A percentile compares a stretch with the other conserved stretches of the same genome.
Evolutionary conservation across 1,140 invertebrate genomes (phyloP).

Genomic region (Cataglyphis hispanica): DNA sequence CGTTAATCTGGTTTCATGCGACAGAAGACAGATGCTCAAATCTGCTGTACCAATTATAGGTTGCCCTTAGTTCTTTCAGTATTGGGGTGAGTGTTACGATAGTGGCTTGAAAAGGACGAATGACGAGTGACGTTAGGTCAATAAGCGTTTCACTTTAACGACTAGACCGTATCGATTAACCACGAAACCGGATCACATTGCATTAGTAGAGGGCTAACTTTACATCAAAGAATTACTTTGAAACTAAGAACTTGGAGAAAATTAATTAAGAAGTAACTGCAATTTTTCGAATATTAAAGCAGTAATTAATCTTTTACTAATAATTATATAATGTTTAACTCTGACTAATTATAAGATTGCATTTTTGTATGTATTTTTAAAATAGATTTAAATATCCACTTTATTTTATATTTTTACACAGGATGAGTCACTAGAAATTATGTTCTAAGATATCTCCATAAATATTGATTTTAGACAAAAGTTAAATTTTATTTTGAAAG

Average conservation of each 20-base stretch:
- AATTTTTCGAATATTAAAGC: neutral
- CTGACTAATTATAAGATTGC: too few relatives aligned
- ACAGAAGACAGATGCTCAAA: conserved; percentile 67
- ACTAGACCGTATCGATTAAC: neutral
- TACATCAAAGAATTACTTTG: neutral
- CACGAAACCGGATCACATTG: neutral
- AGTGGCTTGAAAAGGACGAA: neutral
- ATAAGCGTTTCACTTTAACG: neutral
- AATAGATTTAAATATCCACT: neutral
- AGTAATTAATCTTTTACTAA: neutral
- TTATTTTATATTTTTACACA: too few relatives aligned
- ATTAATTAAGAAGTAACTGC: neutral
- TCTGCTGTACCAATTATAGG: conserved; percentile 1
- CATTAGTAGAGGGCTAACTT: neutral
- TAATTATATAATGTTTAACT: too few relatives aligned
- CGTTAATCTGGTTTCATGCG: conserved; percentile 77
- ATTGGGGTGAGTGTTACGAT: neutral
- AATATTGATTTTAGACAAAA: too few relatives aligned
- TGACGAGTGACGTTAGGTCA: neutral
- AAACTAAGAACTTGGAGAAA: neutral
- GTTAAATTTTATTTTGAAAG: too few relatives aligned
- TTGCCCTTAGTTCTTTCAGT: conserved; percentile 22
- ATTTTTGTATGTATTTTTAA: neutral
- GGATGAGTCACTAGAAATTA: too few relatives aligned
- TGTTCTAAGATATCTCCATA: too few relatives aligned